Evolutionary conservation across 2,113 vertebrate species (phyloP), one percentile per base, ranked within the genome.

Genomic region (Gopherus flavomarginatus): DNA sequence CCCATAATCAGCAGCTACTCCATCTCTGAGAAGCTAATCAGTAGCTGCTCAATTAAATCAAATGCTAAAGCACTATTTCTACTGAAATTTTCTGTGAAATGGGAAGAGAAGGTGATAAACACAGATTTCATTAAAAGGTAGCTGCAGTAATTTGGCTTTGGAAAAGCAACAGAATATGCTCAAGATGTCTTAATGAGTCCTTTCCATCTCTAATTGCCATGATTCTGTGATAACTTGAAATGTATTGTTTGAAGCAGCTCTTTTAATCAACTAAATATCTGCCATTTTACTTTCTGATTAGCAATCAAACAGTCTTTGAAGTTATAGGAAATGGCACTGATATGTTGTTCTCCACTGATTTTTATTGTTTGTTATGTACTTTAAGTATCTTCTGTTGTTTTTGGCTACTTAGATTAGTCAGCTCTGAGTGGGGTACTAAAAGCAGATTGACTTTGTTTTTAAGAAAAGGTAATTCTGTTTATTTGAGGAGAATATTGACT

Each of bases 211-310:
- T 79, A 49, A 65, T 86, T 94, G 80, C 81, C 79, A 38, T 44
- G 79, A 83, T 80, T 96, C 86, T 96, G 17, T 80, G 56, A 81
- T 88, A 97, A 96, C 90, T 89, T 97, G 80, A 91, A 95, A 94
- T 62, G 53, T 38, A 69, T 97, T 96, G 72, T 96, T 95, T 96
- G 85, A 97, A 96, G 85, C 92, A 96, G 92, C 91, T 97, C 82
- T 93, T 97, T 95, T 93, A 97, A 96, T 94, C 93, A 96, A 77
- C 90, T 89, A 44, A 96, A 92, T 94, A 95, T 52, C 52, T 97
- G 24, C 44, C 77, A 88, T 65, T 19, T 87, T 97, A 86, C 14
- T 52, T 90, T 56, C 78, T 92, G 97, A 87, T 95, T 96, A 95
- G 42, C 88, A 96, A 88, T 97, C 95, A 96, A 95, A 85, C 8